Conservation (phyloP, 2,113 vertebrate species). For the Marmota flaviventris region DNA sequence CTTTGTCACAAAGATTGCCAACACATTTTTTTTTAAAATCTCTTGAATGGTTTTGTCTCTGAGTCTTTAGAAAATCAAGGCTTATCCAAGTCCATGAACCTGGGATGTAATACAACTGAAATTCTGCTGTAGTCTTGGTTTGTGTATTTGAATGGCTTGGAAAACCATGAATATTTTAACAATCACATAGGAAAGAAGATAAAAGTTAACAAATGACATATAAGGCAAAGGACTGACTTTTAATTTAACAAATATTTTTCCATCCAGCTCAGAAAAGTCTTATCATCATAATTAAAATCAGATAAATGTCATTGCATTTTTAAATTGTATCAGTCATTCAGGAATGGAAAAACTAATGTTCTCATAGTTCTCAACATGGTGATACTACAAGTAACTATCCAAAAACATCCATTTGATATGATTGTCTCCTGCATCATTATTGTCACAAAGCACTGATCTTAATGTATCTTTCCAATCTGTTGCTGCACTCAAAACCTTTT, state of each 20-base stretch:
- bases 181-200: neutral
- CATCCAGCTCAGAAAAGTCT: neutral
- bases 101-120: neutral
- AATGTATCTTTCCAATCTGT: neutral
- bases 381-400: neutral
- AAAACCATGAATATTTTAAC: neutral
- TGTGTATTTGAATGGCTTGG: neutral
- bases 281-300: slow-evolving; percentile 45
- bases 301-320: slow-evolving; percentile 47
- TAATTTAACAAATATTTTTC: slow-evolving; percentile 27
- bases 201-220: neutral
- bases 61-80: neutral
- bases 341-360: neutral
- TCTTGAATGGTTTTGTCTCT: neutral
- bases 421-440: neutral
- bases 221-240: neutral
- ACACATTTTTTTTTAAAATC: neutral
- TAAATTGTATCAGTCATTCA: slow-evolving; percentile 7
- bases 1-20: neutral
- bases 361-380: neutral
- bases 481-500: slow-evolving; percentile 52
- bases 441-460: neutral
- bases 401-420: neutral
- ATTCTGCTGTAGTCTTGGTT: neutral
- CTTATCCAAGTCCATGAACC: neutral